Conservation (phyloP, 2,113 vertebrate genomes). For the Poicephalus meyeri region DNA sequence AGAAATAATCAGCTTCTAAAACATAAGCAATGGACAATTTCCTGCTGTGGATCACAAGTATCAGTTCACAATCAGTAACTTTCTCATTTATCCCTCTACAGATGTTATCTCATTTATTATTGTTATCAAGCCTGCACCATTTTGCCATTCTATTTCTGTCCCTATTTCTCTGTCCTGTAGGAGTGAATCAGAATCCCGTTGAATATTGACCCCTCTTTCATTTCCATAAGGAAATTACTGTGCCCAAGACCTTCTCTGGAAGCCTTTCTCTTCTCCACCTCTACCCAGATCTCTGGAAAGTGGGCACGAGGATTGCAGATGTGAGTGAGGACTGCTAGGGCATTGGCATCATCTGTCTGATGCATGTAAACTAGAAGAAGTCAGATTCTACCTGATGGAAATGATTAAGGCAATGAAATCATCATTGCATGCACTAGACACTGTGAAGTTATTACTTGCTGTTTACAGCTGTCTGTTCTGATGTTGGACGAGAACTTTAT, state of each 20-base stretch:
- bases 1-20: not conserved
- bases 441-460: not conserved
- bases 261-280: not conserved
- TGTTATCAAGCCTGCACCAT: not conserved
- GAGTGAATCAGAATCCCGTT: not conserved
- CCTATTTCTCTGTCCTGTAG: not conserved
- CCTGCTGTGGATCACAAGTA: not conserved
- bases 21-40: not conserved
- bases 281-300: not conserved
- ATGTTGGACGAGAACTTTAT: not conserved
- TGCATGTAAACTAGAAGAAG: not conserved
- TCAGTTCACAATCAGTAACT: not conserved
- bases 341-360: not conserved
- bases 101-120: not conserved
- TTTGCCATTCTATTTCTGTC: not conserved
- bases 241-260: not conserved
- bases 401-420: slow-evolving; percentile 38
- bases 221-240: not conserved
- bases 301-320: not conserved
- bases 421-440: not conserved
- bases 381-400: not conserved
- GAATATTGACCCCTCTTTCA: not conserved
- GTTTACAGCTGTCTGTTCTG: slow-evolving; percentile 1
- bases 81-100: not conserved
- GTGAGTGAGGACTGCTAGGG: not conserved